Percentiles rank a stretch among this genome's conserved stretches.
phyloP scores from a whole-genome alignment of 2,888 invertebrate species.

The Geophilus truncorum region DNA sequence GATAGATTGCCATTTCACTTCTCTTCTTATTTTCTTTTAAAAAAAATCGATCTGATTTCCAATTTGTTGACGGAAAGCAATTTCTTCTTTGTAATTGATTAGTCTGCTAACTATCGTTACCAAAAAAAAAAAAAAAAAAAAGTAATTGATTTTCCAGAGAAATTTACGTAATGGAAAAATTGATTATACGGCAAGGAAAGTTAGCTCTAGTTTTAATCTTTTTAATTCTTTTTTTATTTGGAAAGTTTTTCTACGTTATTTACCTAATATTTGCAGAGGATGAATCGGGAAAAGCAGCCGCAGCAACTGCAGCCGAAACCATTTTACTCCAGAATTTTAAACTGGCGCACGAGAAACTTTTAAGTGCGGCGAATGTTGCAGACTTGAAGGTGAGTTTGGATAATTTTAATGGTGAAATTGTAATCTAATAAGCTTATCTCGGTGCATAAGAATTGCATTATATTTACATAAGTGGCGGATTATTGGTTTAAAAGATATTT shows the following conservation, averaged over 20 bases:
- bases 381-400: background rate
- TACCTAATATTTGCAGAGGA: background rate
- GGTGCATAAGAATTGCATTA: background rate
- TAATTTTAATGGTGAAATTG: background rate
- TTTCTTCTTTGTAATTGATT: background rate
- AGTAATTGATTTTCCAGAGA: background rate
- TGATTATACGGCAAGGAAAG: background rate
- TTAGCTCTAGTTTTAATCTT: background rate
- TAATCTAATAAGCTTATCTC: background rate
- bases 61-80: background rate
- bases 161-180: background rate
- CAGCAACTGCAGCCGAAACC: background rate
- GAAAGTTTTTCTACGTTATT: background rate
- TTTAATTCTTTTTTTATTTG: background rate
- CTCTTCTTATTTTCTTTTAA: background rate
- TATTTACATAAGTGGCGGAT: background rate
- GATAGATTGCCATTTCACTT: background rate
- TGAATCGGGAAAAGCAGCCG: background rate
- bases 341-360: background rate
- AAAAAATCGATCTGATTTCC: background rate
- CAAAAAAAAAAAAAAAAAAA: background rate
- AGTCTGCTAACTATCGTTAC: background rate
- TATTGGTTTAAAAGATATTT: too few species aligned
- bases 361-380: background rate
- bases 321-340: constrained; percentile 14